Evolutionary conservation across 2,113 vertebrate species (phyloP), one percentile per base, ranked within the genome.

Genomic region (Anhinga anhinga): DNA sequence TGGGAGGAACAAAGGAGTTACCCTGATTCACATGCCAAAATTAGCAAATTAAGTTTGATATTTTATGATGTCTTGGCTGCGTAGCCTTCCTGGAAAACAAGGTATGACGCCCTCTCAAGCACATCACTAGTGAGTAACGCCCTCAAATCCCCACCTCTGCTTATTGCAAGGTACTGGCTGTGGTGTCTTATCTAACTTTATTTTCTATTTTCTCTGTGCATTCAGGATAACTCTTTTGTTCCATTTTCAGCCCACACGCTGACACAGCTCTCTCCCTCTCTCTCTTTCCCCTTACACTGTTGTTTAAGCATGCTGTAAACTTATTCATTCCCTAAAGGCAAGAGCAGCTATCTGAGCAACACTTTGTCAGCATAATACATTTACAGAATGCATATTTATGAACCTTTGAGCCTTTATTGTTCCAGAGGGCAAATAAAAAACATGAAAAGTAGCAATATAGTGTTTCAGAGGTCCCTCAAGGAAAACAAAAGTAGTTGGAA

Each of bases 311-410:
- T 95, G 97, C 98, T 97, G 98, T 98, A 98, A 98, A 98, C 98
- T 97, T 97, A 96, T 67, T 98, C 97, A 72, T 96, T 98, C 98
- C 98, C 98, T 96, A 97, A 98, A 97, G 98, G 98, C 98, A 97
- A 96, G 96, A 97, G 83, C 97, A 98, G 98, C 98, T 98, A 98
- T 98, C 98, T 98, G 97, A 97, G 97, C 98, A 98, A 97, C 97
- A 98, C 98, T 98, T 98, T 98, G 98, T 98, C 98, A 98, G 98
- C 98, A 98, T 98, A 98, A 98, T 98, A 98, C 98, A 98, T 98
- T 98, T 98, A 98, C 97, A 97, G 98, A 98, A 98, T 98, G 98
- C 98, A 98, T 98, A 98, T 98, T 98, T 98, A 98, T 98, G 98
- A 98, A 98, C 98, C 98, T 98, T 98, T 98, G 98, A 98, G 98